Conservation (phyloP, 2,888 invertebrate species). For the Marronus borbonicus region DNA sequence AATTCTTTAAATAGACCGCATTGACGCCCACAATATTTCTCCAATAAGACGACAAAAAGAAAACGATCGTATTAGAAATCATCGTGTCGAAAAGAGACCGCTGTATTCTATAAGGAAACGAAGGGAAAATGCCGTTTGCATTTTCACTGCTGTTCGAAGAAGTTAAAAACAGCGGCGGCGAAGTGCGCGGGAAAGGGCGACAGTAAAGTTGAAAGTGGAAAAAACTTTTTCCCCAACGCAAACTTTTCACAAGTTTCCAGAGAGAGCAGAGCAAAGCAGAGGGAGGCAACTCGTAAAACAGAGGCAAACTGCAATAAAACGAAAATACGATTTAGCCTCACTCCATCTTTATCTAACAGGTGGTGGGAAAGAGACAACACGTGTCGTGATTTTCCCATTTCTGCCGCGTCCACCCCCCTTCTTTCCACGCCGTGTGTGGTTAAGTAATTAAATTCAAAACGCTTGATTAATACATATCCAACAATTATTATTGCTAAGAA, state of each 20-base stretch:
- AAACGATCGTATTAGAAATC: neutral
- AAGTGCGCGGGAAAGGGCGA: constrained; percentile 13
- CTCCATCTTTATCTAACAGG: constrained; percentile 60
- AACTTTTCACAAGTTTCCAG: constrained; percentile 52
- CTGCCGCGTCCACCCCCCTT: neutral
- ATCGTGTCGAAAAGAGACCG: neutral
- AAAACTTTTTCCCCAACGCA: constrained; percentile 39
- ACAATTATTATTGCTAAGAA: neutral
- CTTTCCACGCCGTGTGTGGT: constrained; percentile 5
- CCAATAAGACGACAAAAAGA: neutral
- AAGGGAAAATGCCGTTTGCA: constrained; percentile 29
- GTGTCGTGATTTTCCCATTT: constrained; percentile 37
- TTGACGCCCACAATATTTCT: neutral
- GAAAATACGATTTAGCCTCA: constrained; percentile 63
- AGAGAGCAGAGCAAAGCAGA: constrained; percentile 12
- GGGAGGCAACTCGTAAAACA: constrained; percentile 57
- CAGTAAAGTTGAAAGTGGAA: constrained; percentile 38
- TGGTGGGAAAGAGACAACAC: constrained; percentile 56
- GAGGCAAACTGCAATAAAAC: constrained; percentile 67
- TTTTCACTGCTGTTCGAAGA: constrained; percentile 29
- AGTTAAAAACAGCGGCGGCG: constrained; percentile 33
- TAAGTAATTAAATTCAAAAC: constrained; percentile 36
- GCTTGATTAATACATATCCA: neutral
- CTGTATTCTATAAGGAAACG: neutral
- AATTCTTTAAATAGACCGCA: too few species aligned